Conservation (phyloP, 2,113 vertebrate genomes). For the Oostethus manadensis region DNA sequence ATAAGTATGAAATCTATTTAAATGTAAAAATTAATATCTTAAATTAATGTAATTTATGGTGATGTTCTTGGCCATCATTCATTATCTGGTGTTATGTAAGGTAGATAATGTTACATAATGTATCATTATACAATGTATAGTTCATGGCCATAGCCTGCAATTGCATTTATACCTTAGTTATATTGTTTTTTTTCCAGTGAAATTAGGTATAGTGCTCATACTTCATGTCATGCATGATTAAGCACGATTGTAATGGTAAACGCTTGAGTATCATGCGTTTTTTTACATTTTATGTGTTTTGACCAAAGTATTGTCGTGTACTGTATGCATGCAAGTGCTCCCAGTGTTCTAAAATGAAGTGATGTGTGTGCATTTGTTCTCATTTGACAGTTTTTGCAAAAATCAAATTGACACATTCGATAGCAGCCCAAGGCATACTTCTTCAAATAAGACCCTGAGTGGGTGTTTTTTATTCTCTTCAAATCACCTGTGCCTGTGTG, state of each 20-base stretch:
- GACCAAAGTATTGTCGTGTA: no score
- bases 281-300: neutral
- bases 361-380: slow-evolving; percentile 6
- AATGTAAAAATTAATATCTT: neutral
- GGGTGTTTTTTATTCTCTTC: slow-evolving; percentile 9
- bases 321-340: neutral
- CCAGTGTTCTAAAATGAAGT: neutral
- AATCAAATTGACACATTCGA: slow-evolving; percentile 6
- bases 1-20: neutral
- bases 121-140: neutral
- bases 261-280: neutral
- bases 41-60: neutral
- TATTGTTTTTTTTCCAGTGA: neutral
- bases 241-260: neutral
- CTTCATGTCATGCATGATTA: neutral
- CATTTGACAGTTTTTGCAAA: slow-evolving; percentile 4
- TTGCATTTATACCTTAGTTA: neutral
- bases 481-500: slow-evolving; percentile 1
- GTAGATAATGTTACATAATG: neutral
- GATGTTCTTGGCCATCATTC: neutral
- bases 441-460: slow-evolving; percentile 3
- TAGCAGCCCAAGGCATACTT: slow-evolving; percentile 4
- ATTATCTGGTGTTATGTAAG: neutral
- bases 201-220: neutral
- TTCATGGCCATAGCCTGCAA: no score